Base-by-base conservation (phyloP, 2,113 vertebrate genomes). In the Mesitornis unicolor region DNA sequence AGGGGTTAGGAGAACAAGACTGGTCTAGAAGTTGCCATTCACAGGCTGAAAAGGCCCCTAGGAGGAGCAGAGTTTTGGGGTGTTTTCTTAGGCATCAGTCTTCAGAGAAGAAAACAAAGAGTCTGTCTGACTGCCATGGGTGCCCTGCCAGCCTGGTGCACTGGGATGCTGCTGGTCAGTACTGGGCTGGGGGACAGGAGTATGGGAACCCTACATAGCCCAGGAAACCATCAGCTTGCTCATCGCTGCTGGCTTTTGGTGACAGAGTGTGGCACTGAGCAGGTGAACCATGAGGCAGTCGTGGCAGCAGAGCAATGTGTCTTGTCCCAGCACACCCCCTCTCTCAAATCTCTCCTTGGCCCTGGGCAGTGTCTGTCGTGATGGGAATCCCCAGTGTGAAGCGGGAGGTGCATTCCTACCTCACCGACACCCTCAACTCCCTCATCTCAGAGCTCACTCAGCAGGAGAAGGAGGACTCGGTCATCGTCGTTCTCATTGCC, bases 331-430 rank as follows among this genome's bases (percentile, higher is more conserved):
- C 53, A n/a, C 36, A 9, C 38, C 50, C 70, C 64, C 17, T 43
- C 48, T 95, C 96, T 96, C 71, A 96, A 89, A 68, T 75, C 83
- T 94, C 91, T 94, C 64, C 78, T 5, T 96, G 93, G 65, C 90
- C 65, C 90, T 56, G 93, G 73, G 71, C 97, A 99, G 99, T 99
- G 92, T 99, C 99, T 10, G 98, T 99, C 63, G 99, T 99, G 96
- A 99, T 99, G 99, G 99, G 99, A 31, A 99, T 99, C 74, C 99
- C 99, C 80, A 99, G 99, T 13, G 99, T 99, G 96, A 99, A 99
- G 98, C 98, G 99, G 68, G 99, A 99, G 97, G 99, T 99, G 51
- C 99, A 99, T 94, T 99, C 99, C 22, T 99, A 99, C 97, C 98
- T 99, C 98, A 99, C 99, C 0, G 99, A 99, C 98, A 99, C 99